Evolutionary conservation across 2,888 invertebrate genomes (phyloP), one percentile per base, ranked within the genome.

Genomic region (Ectobius pallidus): DNA sequence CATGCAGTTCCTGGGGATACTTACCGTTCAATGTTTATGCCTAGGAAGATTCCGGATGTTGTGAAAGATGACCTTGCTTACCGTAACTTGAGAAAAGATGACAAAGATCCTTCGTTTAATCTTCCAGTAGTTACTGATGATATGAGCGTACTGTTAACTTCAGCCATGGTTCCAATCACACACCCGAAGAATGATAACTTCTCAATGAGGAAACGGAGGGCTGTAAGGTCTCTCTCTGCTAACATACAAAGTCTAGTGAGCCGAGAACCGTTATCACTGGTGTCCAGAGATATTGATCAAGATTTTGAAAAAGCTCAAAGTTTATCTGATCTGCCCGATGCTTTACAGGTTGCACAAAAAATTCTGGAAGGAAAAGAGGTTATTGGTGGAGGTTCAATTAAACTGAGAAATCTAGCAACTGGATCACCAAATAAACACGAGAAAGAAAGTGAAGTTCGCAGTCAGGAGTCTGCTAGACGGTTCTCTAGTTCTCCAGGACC

Each of bases 61-160:
- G 91, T 95, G 0, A 90, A 92, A 77, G 96, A 96, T 81, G 96
- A 96, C 84, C 84, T 96, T 80, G 96, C 96, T 0, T 95, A 91
- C 79, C 86, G 96, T 78, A 92, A 90, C 78, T 84, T 96, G 69
- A 87, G 96, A 20, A 96, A 95, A 83, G 96, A 96, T 83, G 86
- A 86, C 77, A 87, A 88, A 81, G 86, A 86, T 69, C 27, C 58
- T n/a, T 83, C 86, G 7, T 81, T 86, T 25, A 73, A 83, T 39
- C 81, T 82, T 18, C 85, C 85, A 61, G 83, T 84, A 73, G 16
- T 65, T 49, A 9, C 69, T 30, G 75, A 76, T 58, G 75, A 72
- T 18, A 62, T 55, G 42, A 70, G 63, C 46, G 46, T 27, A 32
- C 39, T 70, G 62, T 49, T 62, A n/a, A 65, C 34, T 11, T 30